Percentiles rank a stretch among this genome's conserved stretches.
Evolutionary conservation across 2,113 vertebrate species (phyloP).

Genomic region (Polyodon spathula): DNA sequence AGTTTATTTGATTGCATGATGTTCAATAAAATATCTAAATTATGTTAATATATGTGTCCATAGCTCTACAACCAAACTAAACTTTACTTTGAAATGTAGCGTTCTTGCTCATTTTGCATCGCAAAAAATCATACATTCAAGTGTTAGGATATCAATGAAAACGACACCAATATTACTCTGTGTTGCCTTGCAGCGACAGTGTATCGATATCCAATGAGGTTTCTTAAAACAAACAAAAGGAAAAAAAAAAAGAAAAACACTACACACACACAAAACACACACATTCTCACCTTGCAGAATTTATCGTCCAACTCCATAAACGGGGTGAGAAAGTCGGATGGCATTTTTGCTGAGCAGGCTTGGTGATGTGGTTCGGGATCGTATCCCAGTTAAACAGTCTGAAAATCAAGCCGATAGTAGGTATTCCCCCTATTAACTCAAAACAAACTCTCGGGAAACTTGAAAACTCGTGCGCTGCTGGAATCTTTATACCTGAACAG

Average conservation of each 20-base stretch:
- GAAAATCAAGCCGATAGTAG: neutral
- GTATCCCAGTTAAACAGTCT: conserved; percentile 9
- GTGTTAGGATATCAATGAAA: too few species aligned
- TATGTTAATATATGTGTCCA: too few species aligned
- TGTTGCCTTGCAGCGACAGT: too few species aligned
- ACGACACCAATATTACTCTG: too few species aligned
- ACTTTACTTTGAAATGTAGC: too few species aligned
- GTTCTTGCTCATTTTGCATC: too few species aligned
- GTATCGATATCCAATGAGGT: too few species aligned
- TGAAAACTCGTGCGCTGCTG: conserved; percentile 41
- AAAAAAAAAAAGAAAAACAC: conserved; percentile 19
- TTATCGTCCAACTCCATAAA: conserved; percentile 59
- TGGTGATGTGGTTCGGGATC: conserved; percentile 13
- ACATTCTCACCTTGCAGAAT: conserved; percentile 59
- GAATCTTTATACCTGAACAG: conserved; percentile 53
- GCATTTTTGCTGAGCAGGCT: conserved; percentile 41
- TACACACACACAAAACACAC: neutral
- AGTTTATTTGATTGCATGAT: too few species aligned
- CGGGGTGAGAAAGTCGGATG: conserved; percentile 53
- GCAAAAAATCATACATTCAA: too few species aligned
- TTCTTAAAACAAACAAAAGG: neutral
- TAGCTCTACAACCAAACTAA: too few species aligned
- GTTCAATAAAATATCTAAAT: too few species aligned
- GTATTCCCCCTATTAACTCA: conserved; percentile 4
- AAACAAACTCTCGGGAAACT: conserved; percentile 28